Conservation (phyloP, 64 coral and sea anemone species). For the Montipora foliosa region DNA sequence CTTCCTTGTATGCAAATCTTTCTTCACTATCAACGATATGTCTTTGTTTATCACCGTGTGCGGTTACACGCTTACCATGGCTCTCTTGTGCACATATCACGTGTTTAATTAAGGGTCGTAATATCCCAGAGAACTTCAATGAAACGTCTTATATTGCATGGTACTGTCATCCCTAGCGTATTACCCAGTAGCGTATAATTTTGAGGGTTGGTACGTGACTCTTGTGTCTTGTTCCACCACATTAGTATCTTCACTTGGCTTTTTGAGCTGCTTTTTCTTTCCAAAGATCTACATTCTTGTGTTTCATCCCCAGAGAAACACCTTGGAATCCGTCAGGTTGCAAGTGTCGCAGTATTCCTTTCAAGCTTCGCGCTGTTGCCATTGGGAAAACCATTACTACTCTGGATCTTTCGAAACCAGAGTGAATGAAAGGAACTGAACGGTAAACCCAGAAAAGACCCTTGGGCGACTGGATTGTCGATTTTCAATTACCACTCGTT, state of each 20-base stretch:
- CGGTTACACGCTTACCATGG: neutral
- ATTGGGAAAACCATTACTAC: neutral
- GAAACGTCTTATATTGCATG: constrained; percentile 82
- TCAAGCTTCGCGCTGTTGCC: neutral
- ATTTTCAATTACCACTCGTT: too few relatives aligned
- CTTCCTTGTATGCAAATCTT: constrained; percentile 55
- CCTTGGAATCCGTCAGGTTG: constrained; percentile 51
- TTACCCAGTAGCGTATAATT: constrained; percentile 64
- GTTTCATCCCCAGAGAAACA: constrained; percentile 72
- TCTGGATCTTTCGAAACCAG: neutral
- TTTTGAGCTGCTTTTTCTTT: constrained; percentile 75
- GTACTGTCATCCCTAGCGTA: constrained; percentile 72
- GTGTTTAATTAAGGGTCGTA: constrained; percentile 80
- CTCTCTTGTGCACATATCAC: constrained; percentile 67
- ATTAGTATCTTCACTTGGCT: constrained; percentile 64
- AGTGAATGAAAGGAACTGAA: neutral
- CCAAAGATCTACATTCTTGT: constrained; percentile 80
- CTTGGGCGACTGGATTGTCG: too few relatives aligned
- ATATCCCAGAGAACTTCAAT: constrained; percentile 83
- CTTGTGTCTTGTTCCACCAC: constrained; percentile 76
- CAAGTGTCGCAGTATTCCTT: constrained; percentile 48
- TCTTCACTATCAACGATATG: constrained; percentile 12
- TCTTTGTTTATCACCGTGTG: constrained; percentile 39
- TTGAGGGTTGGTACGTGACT: constrained; percentile 70
- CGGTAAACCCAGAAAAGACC: too few relatives aligned